A percentile compares a stretch with the other conserved stretches of the same genome.
These are phyloP conservation scores for Thereva unica DNA, from an alignment of 2,888 invertebrate genomes.

Conservation along the genomic window DNA sequence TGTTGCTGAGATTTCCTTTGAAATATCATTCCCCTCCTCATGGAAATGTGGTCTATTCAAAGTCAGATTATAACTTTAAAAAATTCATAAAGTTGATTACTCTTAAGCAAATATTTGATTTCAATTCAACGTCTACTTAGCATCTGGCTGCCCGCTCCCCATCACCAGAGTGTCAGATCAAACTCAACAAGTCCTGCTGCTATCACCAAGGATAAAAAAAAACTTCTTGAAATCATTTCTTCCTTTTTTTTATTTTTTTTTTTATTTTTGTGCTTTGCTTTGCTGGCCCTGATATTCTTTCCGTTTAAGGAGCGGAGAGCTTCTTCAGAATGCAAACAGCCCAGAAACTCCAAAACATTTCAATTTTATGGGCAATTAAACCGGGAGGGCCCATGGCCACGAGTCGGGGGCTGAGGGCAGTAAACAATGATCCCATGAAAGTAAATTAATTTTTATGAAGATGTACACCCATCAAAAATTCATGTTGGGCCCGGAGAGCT, in stretches of 20 bases:
- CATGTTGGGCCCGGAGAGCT: constrained; percentile 34
- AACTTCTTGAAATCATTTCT: constrained; percentile 11
- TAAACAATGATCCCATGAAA: constrained; percentile 34
- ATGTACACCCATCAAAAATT: constrained; percentile 39
- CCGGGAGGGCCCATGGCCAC: constrained; percentile 33
- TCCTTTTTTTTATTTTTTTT: constrained; percentile 14
- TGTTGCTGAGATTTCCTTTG: too few relatives aligned
- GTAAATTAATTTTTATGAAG: constrained; percentile 42
- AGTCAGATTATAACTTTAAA: background rate
- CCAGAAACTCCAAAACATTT: constrained; percentile 41
- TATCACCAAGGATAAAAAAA: constrained; percentile 5
- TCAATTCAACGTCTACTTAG: constrained; percentile 23
- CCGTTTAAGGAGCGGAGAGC: background rate
- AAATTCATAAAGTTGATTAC: constrained; percentile 27
- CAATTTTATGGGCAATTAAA: constrained; percentile 42
- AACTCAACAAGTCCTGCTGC: constrained; percentile 20
- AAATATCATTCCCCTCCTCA: too few relatives aligned
- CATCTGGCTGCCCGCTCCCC: background rate
- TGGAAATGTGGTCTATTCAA: too few relatives aligned
- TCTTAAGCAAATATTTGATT: constrained; percentile 22
- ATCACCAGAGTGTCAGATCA: constrained; percentile 4
- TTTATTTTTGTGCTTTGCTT: constrained; percentile 7
- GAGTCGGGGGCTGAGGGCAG: constrained; percentile 3
- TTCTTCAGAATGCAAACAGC: constrained; percentile 40
- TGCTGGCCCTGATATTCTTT: background rate